A percentile compares a stretch with the other conserved stretches of the same genome.
Conservation (phyloP, 2,888 invertebrate genomes). For the Odiellus spinosus region DNA sequence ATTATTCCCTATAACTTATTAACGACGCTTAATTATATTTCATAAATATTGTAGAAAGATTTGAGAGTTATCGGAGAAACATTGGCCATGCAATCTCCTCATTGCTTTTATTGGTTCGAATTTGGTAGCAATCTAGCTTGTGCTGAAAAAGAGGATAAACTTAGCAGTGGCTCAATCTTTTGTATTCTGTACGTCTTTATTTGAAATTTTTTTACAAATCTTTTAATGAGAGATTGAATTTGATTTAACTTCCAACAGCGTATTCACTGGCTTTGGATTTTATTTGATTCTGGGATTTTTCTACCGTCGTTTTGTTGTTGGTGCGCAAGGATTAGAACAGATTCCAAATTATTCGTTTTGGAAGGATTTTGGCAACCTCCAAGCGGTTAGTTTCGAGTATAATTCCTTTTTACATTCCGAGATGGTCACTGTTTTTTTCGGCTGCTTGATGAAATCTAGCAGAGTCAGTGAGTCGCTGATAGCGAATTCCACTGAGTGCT, state of each 20-base stretch:
- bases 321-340: conserved; percentile 31
- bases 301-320: conserved; percentile 28
- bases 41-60: conserved; percentile 13
- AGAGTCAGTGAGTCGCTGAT: no score
- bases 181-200: conserved; percentile 27
- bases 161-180: conserved; percentile 28
- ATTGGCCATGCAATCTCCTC: conserved; percentile 16
- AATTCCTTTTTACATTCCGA: no score
- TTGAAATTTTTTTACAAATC: no score
- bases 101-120: conserved; percentile 31
- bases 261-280: conserved; percentile 24
- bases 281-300: conserved; percentile 29
- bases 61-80: conserved; percentile 26
- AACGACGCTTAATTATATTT: no score
- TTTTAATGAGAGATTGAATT: no score
- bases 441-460: no score
- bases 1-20: no score
- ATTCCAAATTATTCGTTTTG: conserved; percentile 32
- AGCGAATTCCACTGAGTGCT: no score
- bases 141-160: conserved; percentile 17
- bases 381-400: conserved; percentile 26
- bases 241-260: conserved; percentile 23
- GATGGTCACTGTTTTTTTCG: no score
- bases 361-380: conserved; percentile 31
- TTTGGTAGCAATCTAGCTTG: conserved; percentile 16